A percentile compares a stretch with the other conserved stretches of the same genome.
These are phyloP conservation scores for Arctopsyche grandis DNA, from an alignment of 1,140 invertebrate genomes.

Conservation along the genomic window DNA sequence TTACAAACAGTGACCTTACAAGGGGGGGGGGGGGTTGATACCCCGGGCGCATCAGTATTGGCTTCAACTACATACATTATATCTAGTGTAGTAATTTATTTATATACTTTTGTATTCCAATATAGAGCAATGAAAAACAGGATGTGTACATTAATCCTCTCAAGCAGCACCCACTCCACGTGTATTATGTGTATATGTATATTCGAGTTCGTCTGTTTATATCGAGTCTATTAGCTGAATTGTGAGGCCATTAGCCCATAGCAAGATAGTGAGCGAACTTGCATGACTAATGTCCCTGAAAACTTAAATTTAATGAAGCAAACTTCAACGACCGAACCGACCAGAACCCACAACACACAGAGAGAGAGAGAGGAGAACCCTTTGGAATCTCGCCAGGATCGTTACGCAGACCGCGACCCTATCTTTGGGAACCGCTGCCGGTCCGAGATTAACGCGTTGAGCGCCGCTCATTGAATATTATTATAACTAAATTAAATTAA, in stretches of 20 bases:
- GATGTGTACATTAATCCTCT: too few relatives aligned
- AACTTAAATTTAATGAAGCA: constrained; percentile 36
- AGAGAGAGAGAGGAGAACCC: neutral
- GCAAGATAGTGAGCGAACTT: neutral
- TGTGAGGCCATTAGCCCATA: constrained; percentile 1
- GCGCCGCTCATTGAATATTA: constrained; percentile 12
- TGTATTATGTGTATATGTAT: too few relatives aligned
- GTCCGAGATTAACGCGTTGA: constrained; percentile 1
- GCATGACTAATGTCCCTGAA: constrained; percentile 31
- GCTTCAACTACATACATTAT: too few relatives aligned
- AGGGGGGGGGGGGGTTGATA: too few relatives aligned
- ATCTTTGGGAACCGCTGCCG: neutral
- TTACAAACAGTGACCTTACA: too few relatives aligned
- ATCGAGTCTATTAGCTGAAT: neutral
- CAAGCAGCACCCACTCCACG: too few relatives aligned
- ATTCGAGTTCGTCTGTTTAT: neutral
- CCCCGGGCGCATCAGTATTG: too few relatives aligned
- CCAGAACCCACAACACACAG: neutral
- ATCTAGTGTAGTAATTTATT: too few relatives aligned
- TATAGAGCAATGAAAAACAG: too few relatives aligned
- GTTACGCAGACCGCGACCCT: neutral
- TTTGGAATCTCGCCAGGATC: constrained; percentile 29
- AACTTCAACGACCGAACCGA: neutral
- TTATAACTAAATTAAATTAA: constrained; percentile 24
- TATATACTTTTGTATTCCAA: too few relatives aligned